Evolutionary conservation across 2,888 invertebrate genomes (phyloP).

Genomic region (Latheticus oryzae): DNA sequence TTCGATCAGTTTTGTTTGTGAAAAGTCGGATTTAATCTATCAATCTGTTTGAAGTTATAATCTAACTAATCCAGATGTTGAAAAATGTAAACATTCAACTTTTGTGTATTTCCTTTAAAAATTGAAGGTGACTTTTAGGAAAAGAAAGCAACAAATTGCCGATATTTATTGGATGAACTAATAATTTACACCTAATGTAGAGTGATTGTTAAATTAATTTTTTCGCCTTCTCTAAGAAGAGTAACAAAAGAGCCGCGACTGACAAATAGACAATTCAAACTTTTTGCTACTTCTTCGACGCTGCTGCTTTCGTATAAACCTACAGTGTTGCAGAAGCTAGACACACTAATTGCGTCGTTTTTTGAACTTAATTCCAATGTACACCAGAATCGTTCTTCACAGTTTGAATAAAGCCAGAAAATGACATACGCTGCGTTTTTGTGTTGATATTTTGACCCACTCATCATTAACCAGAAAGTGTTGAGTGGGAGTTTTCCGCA

Average conservation of each 20-base stretch:
- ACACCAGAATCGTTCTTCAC: constrained; percentile 55
- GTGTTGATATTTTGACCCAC: constrained; percentile 53
- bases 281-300: constrained; percentile 15
- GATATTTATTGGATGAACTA: too few relatives aligned
- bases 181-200: constrained; percentile 23
- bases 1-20: too few relatives aligned
- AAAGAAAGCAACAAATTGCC: too few relatives aligned
- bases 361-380: constrained; percentile 60
- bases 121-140: too few relatives aligned
- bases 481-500: constrained; percentile 54
- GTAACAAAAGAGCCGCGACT: constrained; percentile 11
- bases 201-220: constrained; percentile 18
- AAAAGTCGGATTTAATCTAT: too few relatives aligned
- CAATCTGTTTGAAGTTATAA: too few relatives aligned
- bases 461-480: constrained; percentile 63
- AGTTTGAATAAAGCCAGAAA: constrained; percentile 61
- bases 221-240: constrained; percentile 16
- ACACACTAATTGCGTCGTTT: constrained; percentile 54
- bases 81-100: too few relatives aligned
- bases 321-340: constrained; percentile 57
- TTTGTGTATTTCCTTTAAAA: too few relatives aligned
- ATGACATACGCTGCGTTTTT: constrained; percentile 52
- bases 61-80: too few relatives aligned
- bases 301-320: constrained; percentile 39
- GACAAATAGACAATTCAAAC: constrained; percentile 22